Conservation (phyloP, 2,113 vertebrate species). For the Platichthys flesus region DNA sequence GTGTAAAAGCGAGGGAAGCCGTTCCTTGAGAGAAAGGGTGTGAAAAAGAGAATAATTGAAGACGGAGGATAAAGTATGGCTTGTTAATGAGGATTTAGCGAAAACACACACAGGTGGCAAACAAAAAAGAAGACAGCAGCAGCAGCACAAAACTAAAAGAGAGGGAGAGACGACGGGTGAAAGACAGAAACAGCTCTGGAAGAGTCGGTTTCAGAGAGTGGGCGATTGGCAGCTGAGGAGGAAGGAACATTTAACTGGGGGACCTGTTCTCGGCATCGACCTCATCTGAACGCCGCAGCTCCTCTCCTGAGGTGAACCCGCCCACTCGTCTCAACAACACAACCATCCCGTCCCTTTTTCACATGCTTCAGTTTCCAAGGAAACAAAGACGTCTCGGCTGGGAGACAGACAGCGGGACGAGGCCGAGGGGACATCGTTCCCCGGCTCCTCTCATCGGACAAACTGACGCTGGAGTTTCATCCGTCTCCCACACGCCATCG, state of each 20-base stretch:
- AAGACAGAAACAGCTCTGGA: neutral
- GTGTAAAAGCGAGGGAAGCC: conserved; percentile 1
- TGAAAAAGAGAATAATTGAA: neutral
- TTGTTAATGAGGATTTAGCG: conserved; percentile 10
- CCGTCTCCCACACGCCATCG: conserved; percentile 5
- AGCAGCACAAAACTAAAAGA: neutral
- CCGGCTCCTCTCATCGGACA: conserved; percentile 13
- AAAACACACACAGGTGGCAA: neutral
- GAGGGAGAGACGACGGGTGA: neutral
- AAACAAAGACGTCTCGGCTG: conserved; percentile 37
- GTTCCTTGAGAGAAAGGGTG: neutral
- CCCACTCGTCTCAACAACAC: conserved; percentile 29
- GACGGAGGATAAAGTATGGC: neutral
- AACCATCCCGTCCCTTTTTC: conserved; percentile 3
- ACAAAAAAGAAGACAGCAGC: neutral
- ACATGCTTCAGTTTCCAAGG: conserved; percentile 52
- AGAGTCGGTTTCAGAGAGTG: conserved; percentile 2
- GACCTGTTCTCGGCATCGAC: conserved; percentile 19
- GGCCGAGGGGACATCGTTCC: conserved; percentile 15
- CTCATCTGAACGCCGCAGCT: conserved; percentile 50
- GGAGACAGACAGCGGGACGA: conserved; percentile 2
- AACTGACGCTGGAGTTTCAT: conserved; percentile 17
- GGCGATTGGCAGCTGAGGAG: conserved; percentile 17
- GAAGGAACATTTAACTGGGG: conserved; percentile 10
- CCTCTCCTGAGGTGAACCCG: conserved; percentile 40